Evolutionary conservation across 64 coral and sea anemone species (phyloP), one percentile per base, ranked within the genome.

Genomic region (Astreopora myriophthalma): DNA sequence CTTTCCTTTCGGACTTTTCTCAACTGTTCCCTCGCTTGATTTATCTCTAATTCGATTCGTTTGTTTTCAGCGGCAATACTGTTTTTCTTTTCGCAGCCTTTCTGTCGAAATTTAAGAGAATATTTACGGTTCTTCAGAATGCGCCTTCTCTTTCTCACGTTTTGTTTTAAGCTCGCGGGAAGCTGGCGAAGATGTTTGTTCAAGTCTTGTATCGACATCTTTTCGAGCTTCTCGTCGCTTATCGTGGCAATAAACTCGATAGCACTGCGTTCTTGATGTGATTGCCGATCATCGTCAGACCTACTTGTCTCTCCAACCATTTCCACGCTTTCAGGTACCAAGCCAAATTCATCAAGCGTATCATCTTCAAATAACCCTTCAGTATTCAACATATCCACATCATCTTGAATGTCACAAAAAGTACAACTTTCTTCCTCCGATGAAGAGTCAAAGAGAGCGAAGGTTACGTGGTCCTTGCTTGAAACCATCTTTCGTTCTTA

Each of bases 71-170:
- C 37, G 12, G 48, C 85, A 28, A 93, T 76, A 28, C 22, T 80
- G 29, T 81, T 52, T 36, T 93, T 61, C 6, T 11, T 30, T 36
- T 88, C 62, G 20, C 23, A 8, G 49, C 71, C 69, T 29, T 81
- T 88, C 42, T 37, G 35, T 37, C 92, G 91, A 34, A 66, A 87
- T 33, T 69, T 93, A 1, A 58, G 44, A 5, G 91, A 74, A 71
- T 93, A 93, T 60, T 78, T 52, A 51, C 91, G 83, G 34, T 88
- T 93, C 63, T 80, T 93, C 9, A 93, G 61, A 44, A 76, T 27
- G 40, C 85, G 48, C 24, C 85, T 80, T 58, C 30, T 88, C 16
- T 57, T 48, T 39, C 85, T 57, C 17, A 93, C 40, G 28, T 33
- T 35, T 3, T 34, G 9, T 2, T 24, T 79, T 10, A 62, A 72